Conservation (phyloP, 2,797 vertebrate species). For the Tolypeutes matacus region DNA sequence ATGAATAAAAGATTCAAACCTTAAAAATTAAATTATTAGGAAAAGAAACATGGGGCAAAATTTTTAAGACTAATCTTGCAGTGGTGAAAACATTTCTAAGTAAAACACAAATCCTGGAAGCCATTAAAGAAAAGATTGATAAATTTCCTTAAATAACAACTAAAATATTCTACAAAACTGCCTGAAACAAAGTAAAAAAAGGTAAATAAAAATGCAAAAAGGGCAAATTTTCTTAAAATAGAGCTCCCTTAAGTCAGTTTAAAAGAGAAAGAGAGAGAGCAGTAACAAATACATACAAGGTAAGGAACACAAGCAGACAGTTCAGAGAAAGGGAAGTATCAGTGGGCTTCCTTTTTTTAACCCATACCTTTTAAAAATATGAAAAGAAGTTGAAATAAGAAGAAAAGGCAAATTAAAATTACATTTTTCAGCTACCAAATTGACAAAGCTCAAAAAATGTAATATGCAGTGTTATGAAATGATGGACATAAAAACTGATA, state of each 20-base stretch:
- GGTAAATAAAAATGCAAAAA: not conserved
- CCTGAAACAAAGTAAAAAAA: not conserved
- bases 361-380: not conserved
- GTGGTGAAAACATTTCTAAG: constrained; percentile 5
- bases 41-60: not conserved
- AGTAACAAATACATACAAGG: not conserved
- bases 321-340: not conserved
- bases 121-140: not conserved
- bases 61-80: not conserved
- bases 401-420: not conserved
- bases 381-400: not conserved
- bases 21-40: not conserved
- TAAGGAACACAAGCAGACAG: not conserved
- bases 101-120: constrained; percentile 14
- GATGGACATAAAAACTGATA: not conserved
- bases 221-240: constrained; percentile 1
- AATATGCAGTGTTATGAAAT: not conserved
- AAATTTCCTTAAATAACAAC: not conserved
- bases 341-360: not conserved
- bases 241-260: not conserved
- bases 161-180: constrained; percentile 27
- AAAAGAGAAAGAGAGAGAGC: not conserved
- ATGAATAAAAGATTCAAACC: not conserved
- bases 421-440: not conserved
- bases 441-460: not conserved